A percentile compares a stretch with the other conserved stretches of the same genome.
phyloP scores from a whole-genome alignment of 2,888 invertebrate genomes.

The Mythimna ferrago region DNA sequence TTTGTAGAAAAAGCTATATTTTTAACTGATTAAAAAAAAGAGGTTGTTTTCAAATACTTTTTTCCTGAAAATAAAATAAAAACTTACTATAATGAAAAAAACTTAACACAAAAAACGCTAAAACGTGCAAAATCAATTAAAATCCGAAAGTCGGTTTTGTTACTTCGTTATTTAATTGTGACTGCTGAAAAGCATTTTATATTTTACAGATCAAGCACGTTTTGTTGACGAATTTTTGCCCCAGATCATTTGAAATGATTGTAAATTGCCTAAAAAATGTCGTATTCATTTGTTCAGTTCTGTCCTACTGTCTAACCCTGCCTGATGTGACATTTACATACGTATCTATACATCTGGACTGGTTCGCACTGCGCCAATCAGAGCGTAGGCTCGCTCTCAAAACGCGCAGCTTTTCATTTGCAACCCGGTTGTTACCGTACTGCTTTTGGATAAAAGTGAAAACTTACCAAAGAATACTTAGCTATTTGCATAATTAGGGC shows the following conservation, averaged over 20 bases:
- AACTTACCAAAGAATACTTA: slow-evolving; percentile 34
- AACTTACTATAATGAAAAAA: no score
- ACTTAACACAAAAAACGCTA: no score
- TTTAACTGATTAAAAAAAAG: no score
- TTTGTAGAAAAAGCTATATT: no score
- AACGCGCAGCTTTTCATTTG: slow-evolving; percentile 53
- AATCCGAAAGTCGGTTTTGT: no score
- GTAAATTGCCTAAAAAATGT: not conserved
- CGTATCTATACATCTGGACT: slow-evolving; percentile 65
- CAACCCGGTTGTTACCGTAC: slow-evolving; percentile 40
- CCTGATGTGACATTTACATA: slow-evolving; percentile 51
- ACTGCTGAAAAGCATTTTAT: no score
- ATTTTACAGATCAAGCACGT: no score
- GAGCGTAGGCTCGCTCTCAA: slow-evolving; percentile 66
- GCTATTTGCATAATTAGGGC: slow-evolving; percentile 15
- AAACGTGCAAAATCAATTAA: no score
- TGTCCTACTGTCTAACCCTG: slow-evolving; percentile 27
- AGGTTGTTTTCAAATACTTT: no score
- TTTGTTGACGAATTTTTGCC: not conserved
- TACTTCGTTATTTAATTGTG: no score
- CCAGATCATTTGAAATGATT: not conserved
- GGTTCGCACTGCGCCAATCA: slow-evolving; percentile 68
- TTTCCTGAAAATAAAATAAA: no score
- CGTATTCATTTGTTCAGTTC: slow-evolving; percentile 1
- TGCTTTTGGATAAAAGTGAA: slow-evolving; percentile 54